Percentiles rank a stretch among this genome's conserved stretches.
Evolutionary conservation across 1,140 invertebrate species (phyloP).

Genomic region (Rhagoletis pomonella): DNA sequence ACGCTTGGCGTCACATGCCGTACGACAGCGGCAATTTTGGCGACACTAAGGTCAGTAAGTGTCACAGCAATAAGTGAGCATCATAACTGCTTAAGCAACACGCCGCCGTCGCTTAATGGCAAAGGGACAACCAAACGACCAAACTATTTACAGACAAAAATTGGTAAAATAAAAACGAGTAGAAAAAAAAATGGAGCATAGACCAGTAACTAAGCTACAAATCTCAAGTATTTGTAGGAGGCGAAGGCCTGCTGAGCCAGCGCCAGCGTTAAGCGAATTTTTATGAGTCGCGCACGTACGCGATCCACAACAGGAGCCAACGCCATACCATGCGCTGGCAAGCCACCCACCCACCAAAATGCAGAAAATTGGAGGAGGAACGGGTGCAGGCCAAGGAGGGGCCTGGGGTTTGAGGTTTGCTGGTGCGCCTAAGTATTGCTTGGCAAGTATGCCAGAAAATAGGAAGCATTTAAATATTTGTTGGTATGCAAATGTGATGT

Average conservation of each 20-base stretch:
- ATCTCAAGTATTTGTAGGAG: background rate
- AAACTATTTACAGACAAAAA: background rate
- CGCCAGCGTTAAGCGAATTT: background rate
- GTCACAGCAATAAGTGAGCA: conserved; percentile 35
- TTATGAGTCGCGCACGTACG: conserved; percentile 46
- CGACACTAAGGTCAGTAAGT: conserved; percentile 36
- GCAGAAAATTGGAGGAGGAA: background rate
- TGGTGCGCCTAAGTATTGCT: background rate
- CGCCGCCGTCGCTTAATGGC: background rate
- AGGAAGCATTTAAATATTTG: conserved; percentile 55
- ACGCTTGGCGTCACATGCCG: conserved; percentile 35
- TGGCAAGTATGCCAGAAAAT: conserved; percentile 11
- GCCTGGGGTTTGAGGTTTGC: background rate
- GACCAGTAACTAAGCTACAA: background rate
- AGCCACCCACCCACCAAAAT: conserved; percentile 12
- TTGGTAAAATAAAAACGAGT: background rate
- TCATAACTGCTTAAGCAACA: conserved; percentile 31
- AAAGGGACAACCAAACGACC: background rate
- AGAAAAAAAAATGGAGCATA: background rate
- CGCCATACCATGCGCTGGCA: background rate
- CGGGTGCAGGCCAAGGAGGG: background rate
- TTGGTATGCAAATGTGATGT: conserved; percentile 54
- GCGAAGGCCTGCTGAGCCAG: background rate
- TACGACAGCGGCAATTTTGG: conserved; percentile 12
- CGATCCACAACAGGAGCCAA: conserved; percentile 1